Base-by-base conservation (phyloP, 2,888 invertebrate species). In the Epiperipatus broadwayi region DNA sequence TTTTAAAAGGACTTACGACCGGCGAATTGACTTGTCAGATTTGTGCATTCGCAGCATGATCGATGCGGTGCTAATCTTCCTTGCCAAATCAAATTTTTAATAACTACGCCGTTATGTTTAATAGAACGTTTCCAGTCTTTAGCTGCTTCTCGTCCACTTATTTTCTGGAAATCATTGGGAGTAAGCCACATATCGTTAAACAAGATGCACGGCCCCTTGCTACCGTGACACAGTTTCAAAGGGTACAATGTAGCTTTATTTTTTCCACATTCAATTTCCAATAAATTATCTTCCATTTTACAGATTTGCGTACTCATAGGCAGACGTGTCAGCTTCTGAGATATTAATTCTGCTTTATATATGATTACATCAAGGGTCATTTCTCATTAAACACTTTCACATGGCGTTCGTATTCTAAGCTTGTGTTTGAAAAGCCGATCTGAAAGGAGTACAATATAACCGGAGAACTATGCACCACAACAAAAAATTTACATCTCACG, bases 51-150 rank as follows among this genome's bases (percentile, higher is more conserved):
- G 46, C 61, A 61, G 29, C 52, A 48, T 3, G 57, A 52, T 4
- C 59, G 56, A 44, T 59, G 57, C 12, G 60, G 55, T 45, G 58
- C 49, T 44, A 64, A 48, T 33, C 60, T 54, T 40, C 59, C 60
- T 48, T 61, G 61, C 39, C 58, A 52, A 41, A 64, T 52, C 39
- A 63, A 49, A 36, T 62, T 50, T 47, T 64, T 63, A 44, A 64
- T 52, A 47, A 59, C 60, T 44, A 59, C 57, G 14, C 63, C 63
- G 41, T 58, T 54, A 46, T 65, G 64, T 28, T 62, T 52, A 42
- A 64, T 63, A 31, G 61, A 61, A 3, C 61, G 44, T 47, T 62
- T 61, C 61, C 60, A 61, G 47, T 63, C 63, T 48, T 64, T 63
- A 35, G 64, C 63, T 25, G 60, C 59, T 48, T 63, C 60, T 34